Evolutionary conservation across 2,888 invertebrate species (phyloP).

Genomic region (Apamea monoglypha): DNA sequence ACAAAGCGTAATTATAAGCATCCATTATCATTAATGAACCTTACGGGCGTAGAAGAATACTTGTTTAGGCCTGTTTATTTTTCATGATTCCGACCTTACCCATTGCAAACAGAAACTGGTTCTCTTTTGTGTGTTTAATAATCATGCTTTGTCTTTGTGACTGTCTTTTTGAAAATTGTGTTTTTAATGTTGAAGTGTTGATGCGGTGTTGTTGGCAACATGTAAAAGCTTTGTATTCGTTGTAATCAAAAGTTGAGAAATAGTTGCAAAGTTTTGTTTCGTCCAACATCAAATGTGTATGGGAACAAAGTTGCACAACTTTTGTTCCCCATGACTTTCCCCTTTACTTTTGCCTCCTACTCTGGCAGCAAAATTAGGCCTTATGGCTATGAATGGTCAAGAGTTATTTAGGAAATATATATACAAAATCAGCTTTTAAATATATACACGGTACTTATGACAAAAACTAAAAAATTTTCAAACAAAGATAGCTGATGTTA

Average conservation of each 20-base stretch:
- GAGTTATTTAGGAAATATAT: too few species aligned
- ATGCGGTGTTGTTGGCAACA: too few species aligned
- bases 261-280: background rate
- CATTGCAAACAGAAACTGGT: constrained; percentile 44
- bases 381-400: too few species aligned
- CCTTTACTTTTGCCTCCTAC: background rate
- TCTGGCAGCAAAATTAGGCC: background rate
- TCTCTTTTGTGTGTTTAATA: constrained; percentile 25
- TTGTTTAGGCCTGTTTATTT: constrained; percentile 61
- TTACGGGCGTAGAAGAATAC: constrained; percentile 63
- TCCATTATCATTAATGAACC: constrained; percentile 82
- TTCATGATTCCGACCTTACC: constrained; percentile 55
- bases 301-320: background rate
- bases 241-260: background rate
- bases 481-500: too few species aligned
- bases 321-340: background rate
- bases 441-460: too few species aligned
- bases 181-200: background rate
- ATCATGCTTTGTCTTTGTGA: constrained; percentile 27
- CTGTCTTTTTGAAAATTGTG: constrained; percentile 1
- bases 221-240: background rate
- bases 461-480: too few species aligned
- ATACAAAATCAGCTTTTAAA: too few species aligned
- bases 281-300: too few species aligned
- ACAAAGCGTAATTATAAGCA: constrained; percentile 83